A percentile compares a stretch with the other conserved stretches of the same genome.
phyloP scores from a whole-genome alignment of 2,113 vertebrate species.

The Sander lucioperca region DNA sequence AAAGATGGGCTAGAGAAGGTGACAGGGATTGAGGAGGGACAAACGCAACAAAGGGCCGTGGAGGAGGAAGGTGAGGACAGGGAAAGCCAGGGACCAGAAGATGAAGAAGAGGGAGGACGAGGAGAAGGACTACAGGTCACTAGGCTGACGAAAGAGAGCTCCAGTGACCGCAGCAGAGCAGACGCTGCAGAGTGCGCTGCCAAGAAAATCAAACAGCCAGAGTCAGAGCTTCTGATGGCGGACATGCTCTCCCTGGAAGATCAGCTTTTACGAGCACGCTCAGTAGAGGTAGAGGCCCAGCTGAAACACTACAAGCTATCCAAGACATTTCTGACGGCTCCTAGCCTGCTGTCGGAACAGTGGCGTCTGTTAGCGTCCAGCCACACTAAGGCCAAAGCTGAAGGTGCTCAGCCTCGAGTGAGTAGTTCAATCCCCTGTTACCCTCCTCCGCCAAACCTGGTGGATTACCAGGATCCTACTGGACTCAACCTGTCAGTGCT shows the following conservation, averaged over 20 bases:
- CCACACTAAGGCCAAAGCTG: constrained; percentile 76
- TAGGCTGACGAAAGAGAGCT: constrained; percentile 49
- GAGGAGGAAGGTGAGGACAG: constrained; percentile 82
- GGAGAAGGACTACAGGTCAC: constrained; percentile 58
- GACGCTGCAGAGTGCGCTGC: constrained; percentile 55
- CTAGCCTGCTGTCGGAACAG: constrained; percentile 86
- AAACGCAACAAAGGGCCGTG: constrained; percentile 45
- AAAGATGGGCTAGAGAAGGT: constrained; percentile 75
- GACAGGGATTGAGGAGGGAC: constrained; percentile 59
- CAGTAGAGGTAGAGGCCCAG: constrained; percentile 86
- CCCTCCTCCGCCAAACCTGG: constrained; percentile 86
- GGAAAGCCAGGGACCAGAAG: constrained; percentile 60
- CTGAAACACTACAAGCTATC: constrained; percentile 87
- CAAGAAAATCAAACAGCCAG: constrained; percentile 83
- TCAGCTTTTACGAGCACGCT: constrained; percentile 80
- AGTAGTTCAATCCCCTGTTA: constrained; percentile 88
- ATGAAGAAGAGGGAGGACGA: constrained; percentile 68
- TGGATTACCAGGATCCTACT: constrained; percentile 89
- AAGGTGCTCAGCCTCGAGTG: constrained; percentile 75
- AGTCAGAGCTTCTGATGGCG: constrained; percentile 86
- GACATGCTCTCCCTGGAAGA: constrained; percentile 89
- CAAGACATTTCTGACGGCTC: constrained; percentile 83
- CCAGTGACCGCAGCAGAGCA: constrained; percentile 15
- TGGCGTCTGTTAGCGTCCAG: constrained; percentile 88
- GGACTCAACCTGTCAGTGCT: constrained; percentile 92